Evolutionary conservation across 2,888 invertebrate genomes (phyloP).

Genomic region (Halocaridina rubra): DNA sequence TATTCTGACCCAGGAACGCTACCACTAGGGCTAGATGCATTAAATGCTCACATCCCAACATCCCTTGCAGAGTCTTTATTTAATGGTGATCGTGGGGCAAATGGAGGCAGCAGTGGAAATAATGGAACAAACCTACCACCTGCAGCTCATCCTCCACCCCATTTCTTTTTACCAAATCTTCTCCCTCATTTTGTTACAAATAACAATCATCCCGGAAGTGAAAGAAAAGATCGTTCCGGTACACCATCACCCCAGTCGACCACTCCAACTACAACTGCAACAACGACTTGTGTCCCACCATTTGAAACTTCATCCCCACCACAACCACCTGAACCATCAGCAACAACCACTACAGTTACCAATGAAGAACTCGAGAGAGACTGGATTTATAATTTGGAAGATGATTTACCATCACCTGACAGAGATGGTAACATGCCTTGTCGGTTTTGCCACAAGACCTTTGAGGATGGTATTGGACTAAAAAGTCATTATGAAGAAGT

Average conservation of each 20-base stretch:
- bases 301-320: conserved; percentile 67
- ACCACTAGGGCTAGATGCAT: conserved; percentile 72
- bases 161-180: conserved; percentile 61
- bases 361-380: conserved; percentile 41
- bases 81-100: conserved; percentile 72
- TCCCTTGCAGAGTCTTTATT: conserved; percentile 71
- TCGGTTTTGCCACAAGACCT: conserved; percentile 77
- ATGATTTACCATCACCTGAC: conserved; percentile 76
- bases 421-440: conserved; percentile 78
- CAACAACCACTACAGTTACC: conserved; percentile 27
- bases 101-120: conserved; percentile 70
- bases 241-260: conserved; percentile 61
- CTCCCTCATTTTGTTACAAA: conserved; percentile 59
- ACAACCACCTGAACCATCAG: not conserved
- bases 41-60: conserved; percentile 73
- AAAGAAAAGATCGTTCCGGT: conserved; percentile 55
- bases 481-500: conserved; percentile 80
- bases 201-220: conserved; percentile 47
- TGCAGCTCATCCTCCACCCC: conserved; percentile 44
- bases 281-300: conserved; percentile 71
- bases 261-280: conserved; percentile 69
- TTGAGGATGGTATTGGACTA: conserved; percentile 75
- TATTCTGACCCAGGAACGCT: conserved; percentile 76
- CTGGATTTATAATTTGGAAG: conserved; percentile 75
- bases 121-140: conserved; percentile 68